Conservation (phyloP, 1,140 invertebrate species). For the Drosophila erecta region DNA sequence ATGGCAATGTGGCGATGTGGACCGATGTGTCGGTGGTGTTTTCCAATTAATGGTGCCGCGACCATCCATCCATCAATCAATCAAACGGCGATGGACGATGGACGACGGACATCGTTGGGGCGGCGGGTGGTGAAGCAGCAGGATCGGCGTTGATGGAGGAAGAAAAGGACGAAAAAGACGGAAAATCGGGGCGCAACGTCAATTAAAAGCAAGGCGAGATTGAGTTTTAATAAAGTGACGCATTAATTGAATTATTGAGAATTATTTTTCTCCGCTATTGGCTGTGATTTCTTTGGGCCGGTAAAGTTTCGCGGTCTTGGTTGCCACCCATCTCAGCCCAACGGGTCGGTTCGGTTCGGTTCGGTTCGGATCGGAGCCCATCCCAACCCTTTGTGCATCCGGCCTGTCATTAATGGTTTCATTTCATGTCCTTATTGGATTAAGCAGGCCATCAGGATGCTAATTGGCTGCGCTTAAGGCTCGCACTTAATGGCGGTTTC, state of each 20-base stretch:
- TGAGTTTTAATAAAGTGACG: conserved; percentile 80
- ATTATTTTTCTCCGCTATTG: conserved; percentile 55
- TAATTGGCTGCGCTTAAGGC: conserved; percentile 76
- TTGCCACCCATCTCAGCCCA: neutral
- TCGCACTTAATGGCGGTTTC: conserved; percentile 24
- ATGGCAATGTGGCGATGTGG: neutral
- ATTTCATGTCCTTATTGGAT: conserved; percentile 80
- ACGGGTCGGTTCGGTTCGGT: too few species aligned
- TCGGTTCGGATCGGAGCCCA: too few species aligned
- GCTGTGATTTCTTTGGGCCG: neutral
- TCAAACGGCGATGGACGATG: neutral
- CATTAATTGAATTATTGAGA: conserved; percentile 81
- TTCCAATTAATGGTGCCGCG: conserved; percentile 2
- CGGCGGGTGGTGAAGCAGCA: neutral
- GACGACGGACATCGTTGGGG: neutral
- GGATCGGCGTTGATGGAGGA: neutral
- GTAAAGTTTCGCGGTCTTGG: conserved; percentile 13
- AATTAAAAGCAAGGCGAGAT: conserved; percentile 76
- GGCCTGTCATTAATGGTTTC: conserved; percentile 69
- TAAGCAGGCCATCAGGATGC: conserved; percentile 67
- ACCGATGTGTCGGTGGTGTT: neutral
- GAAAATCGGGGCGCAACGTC: conserved; percentile 58
- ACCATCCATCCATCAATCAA: conserved; percentile 45
- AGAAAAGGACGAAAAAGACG: conserved; percentile 3
- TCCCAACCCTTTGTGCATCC: conserved; percentile 29